Evolutionary conservation across 2,888 invertebrate genomes (phyloP).

Genomic region (Polyommatus icarus): DNA sequence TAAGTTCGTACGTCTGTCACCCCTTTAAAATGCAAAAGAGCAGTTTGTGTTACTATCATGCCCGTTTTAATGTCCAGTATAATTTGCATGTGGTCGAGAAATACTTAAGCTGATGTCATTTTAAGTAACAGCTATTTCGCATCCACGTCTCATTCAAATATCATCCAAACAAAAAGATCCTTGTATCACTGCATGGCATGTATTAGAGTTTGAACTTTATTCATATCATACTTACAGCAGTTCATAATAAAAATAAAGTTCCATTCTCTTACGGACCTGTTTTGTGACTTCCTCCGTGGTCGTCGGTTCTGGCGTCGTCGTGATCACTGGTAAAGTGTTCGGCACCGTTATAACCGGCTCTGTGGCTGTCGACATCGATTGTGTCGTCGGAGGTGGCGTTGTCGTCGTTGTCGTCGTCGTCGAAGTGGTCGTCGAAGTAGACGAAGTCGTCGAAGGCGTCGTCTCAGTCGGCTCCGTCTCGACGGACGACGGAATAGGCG

Average conservation of each 20-base stretch:
- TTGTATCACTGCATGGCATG: not conserved
- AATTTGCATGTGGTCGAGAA: too few species aligned
- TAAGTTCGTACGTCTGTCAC: too few species aligned
- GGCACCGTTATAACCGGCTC: slow-evolving; percentile 29
- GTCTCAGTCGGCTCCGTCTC: slow-evolving; percentile 46
- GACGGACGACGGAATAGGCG: slow-evolving; percentile 51
- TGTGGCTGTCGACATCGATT: slow-evolving; percentile 45
- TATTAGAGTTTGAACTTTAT: not conserved
- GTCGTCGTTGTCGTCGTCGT: slow-evolving; percentile 49
- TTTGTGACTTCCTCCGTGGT: slow-evolving; percentile 60
- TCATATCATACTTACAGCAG: not conserved
- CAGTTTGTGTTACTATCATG: too few species aligned
- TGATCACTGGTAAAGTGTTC: slow-evolving; percentile 40
- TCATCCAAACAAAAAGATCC: not conserved
- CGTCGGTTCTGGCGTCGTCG: slow-evolving; percentile 47
- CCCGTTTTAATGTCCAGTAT: too few species aligned
- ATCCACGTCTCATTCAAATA: too few species aligned
- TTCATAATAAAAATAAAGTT: slow-evolving; percentile 4
- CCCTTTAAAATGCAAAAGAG: too few species aligned
- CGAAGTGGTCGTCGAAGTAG: slow-evolving; percentile 43
- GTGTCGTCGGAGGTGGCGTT: slow-evolving; percentile 44
- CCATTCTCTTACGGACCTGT: slow-evolving; percentile 57
- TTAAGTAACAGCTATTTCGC: too few species aligned
- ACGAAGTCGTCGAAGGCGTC: slow-evolving; percentile 45
- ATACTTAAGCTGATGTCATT: too few species aligned